phyloP scores from a whole-genome alignment of 2,113 vertebrate genomes.

The Sylvietta virens region DNA sequence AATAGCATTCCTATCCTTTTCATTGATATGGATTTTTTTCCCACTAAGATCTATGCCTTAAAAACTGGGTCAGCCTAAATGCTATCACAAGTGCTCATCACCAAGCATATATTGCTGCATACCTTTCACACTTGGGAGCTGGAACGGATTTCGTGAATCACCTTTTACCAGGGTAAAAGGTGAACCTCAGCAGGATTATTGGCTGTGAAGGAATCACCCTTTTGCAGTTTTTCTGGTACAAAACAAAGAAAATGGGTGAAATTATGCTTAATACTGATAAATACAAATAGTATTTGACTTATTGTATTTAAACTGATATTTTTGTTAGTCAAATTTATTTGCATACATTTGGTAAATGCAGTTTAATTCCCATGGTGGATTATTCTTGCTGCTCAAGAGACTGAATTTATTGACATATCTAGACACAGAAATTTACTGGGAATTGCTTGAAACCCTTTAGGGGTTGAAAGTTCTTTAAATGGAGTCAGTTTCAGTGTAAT shows the following conservation, averaged over 20 bases:
- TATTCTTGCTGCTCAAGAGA: not conserved
- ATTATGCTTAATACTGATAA: not conserved
- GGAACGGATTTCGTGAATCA: not conserved
- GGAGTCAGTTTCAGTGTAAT: not conserved
- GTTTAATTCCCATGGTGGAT: not conserved
- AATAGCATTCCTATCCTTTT: not conserved
- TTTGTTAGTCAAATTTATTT: slow-evolving; percentile 7
- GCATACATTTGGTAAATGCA: not conserved
- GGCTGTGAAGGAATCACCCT: slow-evolving; percentile 5
- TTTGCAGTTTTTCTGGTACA: not conserved
- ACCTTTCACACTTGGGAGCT: not conserved
- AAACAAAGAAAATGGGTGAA: slow-evolving; percentile 11
- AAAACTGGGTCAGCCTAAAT: slow-evolving; percentile 40
- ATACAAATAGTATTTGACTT: not conserved
- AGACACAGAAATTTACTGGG: not conserved
- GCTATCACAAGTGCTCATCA: slow-evolving; percentile 11
- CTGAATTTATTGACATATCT: not conserved
- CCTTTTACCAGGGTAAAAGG: not conserved
- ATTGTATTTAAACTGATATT: not conserved
- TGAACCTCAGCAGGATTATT: not conserved
- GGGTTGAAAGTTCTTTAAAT: not conserved
- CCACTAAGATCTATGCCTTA: not conserved
- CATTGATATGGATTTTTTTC: not conserved
- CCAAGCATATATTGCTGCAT: not conserved
- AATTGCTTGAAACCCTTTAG: not conserved